Conservation (phyloP, 2,113 vertebrate species). For the Corythoichthys intestinalis region DNA sequence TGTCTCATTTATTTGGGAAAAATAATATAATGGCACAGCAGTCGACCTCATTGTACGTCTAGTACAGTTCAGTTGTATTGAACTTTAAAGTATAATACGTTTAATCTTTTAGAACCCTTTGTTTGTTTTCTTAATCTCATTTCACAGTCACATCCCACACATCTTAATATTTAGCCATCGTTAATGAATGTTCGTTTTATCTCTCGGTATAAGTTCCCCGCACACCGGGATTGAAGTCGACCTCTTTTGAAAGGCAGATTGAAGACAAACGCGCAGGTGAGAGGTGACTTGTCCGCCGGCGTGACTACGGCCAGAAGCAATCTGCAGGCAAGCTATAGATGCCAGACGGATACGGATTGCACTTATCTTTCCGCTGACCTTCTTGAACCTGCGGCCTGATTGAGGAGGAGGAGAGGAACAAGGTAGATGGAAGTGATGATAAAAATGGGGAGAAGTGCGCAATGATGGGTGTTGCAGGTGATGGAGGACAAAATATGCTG, state of each 20-base stretch:
- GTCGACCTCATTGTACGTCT: background rate
- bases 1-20: slow-evolving; percentile 25
- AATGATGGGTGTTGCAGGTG: background rate
- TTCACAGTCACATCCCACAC: background rate
- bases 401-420: slow-evolving; percentile 6
- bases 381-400: slow-evolving; percentile 19
- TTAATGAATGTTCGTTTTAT: background rate
- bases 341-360: slow-evolving; percentile 39
- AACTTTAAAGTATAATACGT: background rate
- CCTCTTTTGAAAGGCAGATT: slow-evolving; percentile 19
- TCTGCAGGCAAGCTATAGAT: slow-evolving; percentile 35
- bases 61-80: background rate
- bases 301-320: slow-evolving; percentile 35
- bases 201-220: background rate
- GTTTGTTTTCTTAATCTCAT: background rate
- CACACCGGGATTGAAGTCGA: background rate
- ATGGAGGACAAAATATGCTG: background rate
- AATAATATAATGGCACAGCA: slow-evolving; percentile 34
- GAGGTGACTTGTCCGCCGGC: slow-evolving; percentile 45
- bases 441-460: slow-evolving; percentile 8
- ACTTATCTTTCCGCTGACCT: slow-evolving; percentile 48
- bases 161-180: background rate
- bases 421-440: background rate
- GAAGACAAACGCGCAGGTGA: slow-evolving; percentile 14
- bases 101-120: background rate